Base-by-base conservation (phyloP, 2,888 invertebrate genomes). In the Tinea trinotella region DNA sequence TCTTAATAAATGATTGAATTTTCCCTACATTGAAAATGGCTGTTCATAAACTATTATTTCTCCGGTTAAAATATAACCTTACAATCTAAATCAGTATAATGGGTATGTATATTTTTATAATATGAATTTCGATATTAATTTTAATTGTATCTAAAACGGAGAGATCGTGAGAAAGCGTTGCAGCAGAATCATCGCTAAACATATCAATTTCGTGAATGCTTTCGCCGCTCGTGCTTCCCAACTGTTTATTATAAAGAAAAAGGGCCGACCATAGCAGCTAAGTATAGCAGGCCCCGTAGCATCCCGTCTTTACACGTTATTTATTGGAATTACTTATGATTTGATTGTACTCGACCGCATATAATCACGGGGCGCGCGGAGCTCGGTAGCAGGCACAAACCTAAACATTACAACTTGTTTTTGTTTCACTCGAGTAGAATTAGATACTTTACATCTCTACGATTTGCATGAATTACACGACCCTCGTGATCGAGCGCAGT, bases 311-410 rank as follows among this genome's bases (percentile, higher is more conserved):
- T 44, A 54, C 55, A 53, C 53, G 52, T 55, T 84, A 82, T 82
- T 85, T 83, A 82, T 79, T 83, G 79, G 81, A 83, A 85, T 85
- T 84, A 82, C 84, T 83, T 70, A 77, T 76, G 76, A 76, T 83
- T 82, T 84, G 81, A 82, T 78, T 83, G 81, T 80, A 68, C 65
- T 52, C 36, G 9, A 34, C 62, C 65, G 30, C 30, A 30, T 59
- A 64, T 83, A 82, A 83, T 81, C 71, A 77, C 70, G 68, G 74
- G 69, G 61, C 71, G 69, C 70, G 61, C 71, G 69, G 70, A 70
- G 70, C 67, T 66, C 77, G 71, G 83, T 78, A 80, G 80, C 80
- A 67, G 67, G 44, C 15, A 64, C 66, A 71, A 65, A 67, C 71
- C 70, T 72, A 76, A 65, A 74, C 74, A 77, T 80, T 77, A 75